These are phyloP conservation scores for Pangasius krempfi DNA, from an alignment of 2,797 vertebrate genomes.

Conservation along the genomic window DNA sequence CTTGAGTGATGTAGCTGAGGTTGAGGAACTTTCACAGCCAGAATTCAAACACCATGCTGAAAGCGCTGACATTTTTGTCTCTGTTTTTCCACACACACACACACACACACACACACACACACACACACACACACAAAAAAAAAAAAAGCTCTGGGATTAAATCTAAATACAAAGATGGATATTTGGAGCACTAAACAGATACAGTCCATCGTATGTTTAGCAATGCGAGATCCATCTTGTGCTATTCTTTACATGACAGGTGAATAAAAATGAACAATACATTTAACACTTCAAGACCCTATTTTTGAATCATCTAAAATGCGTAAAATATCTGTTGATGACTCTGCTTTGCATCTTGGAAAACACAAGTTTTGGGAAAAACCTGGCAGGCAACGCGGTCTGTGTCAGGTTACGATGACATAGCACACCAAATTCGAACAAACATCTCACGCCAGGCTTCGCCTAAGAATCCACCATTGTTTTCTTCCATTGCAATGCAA, in stretches of 20 bases:
- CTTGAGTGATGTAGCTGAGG: background rate
- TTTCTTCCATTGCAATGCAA: background rate
- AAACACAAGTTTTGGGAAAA: background rate
- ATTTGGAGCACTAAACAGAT: background rate
- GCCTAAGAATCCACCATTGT: slow-evolving; percentile 36
- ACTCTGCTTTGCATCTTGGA: background rate
- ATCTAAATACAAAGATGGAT: background rate
- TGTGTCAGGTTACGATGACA: slow-evolving; percentile 34
- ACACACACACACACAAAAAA: background rate
- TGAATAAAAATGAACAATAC: background rate
- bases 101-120: background rate
- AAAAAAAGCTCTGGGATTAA: background rate
- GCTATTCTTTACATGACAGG: background rate
- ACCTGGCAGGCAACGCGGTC: background rate
- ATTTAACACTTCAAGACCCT: background rate
- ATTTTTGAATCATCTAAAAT: background rate
- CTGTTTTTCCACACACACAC: no score
- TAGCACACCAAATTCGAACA: slow-evolving; percentile 12
- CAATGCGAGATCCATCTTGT: no score
- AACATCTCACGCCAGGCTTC: slow-evolving; percentile 1
- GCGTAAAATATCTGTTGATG: background rate
- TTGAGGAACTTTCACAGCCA: background rate
- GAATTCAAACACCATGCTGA: background rate
- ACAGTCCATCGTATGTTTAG: background rate
- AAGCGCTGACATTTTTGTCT: background rate